These are phyloP conservation scores for Thryonomys swinderianus DNA, from an alignment of 2,113 vertebrate genomes.

Conservation along the genomic window DNA sequence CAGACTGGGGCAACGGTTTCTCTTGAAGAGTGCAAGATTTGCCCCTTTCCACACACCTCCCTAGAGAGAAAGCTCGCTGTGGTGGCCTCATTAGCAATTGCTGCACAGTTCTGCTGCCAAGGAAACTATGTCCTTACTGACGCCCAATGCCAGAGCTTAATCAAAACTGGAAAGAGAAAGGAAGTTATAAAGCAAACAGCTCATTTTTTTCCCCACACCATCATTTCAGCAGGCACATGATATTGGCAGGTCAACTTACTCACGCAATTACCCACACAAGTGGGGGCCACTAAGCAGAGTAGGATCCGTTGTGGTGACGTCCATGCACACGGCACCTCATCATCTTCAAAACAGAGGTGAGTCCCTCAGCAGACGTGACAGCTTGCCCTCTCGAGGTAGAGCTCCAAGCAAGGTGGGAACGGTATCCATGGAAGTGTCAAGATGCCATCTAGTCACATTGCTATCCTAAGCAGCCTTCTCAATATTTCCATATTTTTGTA, in stretches of 20 bases:
- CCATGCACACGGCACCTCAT: background rate
- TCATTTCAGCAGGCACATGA: slow-evolving; percentile 41
- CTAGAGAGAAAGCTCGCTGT: slow-evolving; percentile 55
- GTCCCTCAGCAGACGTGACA: background rate
- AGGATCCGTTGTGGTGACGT: background rate
- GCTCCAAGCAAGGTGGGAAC: background rate
- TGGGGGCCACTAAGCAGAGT: background rate
- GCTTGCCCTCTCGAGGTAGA: background rate
- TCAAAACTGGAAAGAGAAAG: slow-evolving; percentile 68
- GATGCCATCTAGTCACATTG: background rate
- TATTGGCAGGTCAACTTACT: slow-evolving; percentile 43
- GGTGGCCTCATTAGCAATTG: slow-evolving; percentile 65
- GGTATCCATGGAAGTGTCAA: background rate
- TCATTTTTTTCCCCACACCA: background rate
- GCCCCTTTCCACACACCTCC: slow-evolving; percentile 40
- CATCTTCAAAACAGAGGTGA: background rate
- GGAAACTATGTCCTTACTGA: slow-evolving; percentile 62
- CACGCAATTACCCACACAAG: background rate
- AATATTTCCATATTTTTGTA: background rate
- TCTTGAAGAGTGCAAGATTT: slow-evolving; percentile 30
- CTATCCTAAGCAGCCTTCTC: background rate
- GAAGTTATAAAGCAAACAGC: slow-evolving; percentile 52
- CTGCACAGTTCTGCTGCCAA: slow-evolving; percentile 58
- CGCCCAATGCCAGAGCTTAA: slow-evolving; percentile 57
- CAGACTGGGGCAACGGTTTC: background rate